phyloP scores from a whole-genome alignment of 2,888 invertebrate genomes.

The Myopa testacea region DNA sequence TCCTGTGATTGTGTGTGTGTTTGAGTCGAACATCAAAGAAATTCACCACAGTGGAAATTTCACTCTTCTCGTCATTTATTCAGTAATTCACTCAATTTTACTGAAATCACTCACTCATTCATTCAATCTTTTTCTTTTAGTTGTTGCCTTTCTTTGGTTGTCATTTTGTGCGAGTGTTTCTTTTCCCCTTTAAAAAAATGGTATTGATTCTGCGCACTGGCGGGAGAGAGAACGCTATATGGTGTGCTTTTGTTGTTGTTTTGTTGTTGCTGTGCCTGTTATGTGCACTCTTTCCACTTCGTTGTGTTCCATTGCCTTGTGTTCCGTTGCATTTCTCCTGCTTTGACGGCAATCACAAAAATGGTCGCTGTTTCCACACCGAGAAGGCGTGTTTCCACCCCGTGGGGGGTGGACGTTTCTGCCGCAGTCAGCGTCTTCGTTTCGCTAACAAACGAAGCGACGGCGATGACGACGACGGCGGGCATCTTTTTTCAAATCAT shows the following conservation, averaged over 20 bases:
- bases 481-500: not conserved
- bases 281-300: not conserved
- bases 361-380: conserved; percentile 20
- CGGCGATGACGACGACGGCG: not conserved
- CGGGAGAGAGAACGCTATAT: conserved; percentile 27
- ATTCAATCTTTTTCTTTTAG: not conserved
- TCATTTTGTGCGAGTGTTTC: not conserved
- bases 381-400: conserved; percentile 20
- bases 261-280: not conserved
- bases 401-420: conserved; percentile 4
- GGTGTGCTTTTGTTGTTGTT: conserved; percentile 16
- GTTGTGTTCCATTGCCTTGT: conserved; percentile 1
- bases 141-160: not conserved
- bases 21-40: not conserved
- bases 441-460: not conserved
- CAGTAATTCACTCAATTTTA: not conserved
- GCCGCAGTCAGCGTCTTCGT: not conserved
- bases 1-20: not conserved
- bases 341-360: conserved; percentile 3
- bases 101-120: not conserved
- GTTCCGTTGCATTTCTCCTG: conserved; percentile 29
- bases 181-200: not conserved
- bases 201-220: conserved; percentile 20
- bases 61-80: not conserved
- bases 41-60: conserved; percentile 17